These are phyloP conservation scores for Pseudomyrmex pallidus DNA, from an alignment of 1,140 invertebrate species.

Conservation along the genomic window DNA sequence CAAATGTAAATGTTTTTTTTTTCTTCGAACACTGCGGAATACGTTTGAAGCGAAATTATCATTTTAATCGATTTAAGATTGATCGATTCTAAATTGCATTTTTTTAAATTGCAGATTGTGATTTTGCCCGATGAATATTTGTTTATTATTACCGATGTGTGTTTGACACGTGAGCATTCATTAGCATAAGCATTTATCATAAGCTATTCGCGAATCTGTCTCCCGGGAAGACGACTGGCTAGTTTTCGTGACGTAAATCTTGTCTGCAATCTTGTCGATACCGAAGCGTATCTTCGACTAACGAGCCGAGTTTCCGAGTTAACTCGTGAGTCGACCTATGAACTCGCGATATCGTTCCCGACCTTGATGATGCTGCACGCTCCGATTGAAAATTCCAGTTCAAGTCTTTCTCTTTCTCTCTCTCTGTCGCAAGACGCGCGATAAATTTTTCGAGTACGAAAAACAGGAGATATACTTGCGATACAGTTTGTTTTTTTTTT, in stretches of 20 bases:
- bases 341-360: constrained; percentile 48
- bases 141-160: constrained; percentile 7
- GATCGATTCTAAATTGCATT: too few species aligned
- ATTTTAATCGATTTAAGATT: too few species aligned
- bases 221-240: neutral
- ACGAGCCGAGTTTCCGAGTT: constrained; percentile 30
- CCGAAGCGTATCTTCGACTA: constrained; percentile 37
- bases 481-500: too few species aligned
- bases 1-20: too few species aligned
- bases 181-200: too few species aligned
- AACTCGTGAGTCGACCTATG: constrained; percentile 47
- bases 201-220: constrained; percentile 1
- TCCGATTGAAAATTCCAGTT: constrained; percentile 25
- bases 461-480: neutral
- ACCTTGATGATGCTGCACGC: constrained; percentile 24
- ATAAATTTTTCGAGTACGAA: neutral
- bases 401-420: neutral
- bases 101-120: too few species aligned
- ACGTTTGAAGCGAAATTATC: too few species aligned
- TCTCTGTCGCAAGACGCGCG: too few species aligned
- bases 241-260: constrained; percentile 18
- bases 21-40: too few species aligned
- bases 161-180: too few species aligned
- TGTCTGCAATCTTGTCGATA: constrained; percentile 49
- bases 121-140: too few species aligned